Base-by-base conservation (phyloP, 1,140 invertebrate species). In the Ectropis grisescens region DNA sequence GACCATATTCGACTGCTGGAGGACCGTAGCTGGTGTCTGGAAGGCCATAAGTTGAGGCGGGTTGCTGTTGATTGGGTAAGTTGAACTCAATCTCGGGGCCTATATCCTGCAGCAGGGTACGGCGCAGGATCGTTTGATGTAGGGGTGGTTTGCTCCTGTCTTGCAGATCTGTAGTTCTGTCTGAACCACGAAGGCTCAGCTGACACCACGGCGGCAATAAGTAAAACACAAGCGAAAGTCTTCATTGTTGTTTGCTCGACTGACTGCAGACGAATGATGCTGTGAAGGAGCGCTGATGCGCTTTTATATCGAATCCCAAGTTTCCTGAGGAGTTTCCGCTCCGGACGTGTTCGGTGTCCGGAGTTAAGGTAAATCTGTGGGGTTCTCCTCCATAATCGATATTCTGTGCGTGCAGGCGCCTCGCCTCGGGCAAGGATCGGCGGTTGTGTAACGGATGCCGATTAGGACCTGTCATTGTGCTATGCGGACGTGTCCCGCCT, bases 381-480 rank as follows among this genome's bases (percentile, higher is more conserved):
- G n/a, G n/a, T 19, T 48, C 40, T 49, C 40, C 47, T 48, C 36
- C 43, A 48, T 35, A 38, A 62, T 80, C 70, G 64, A 68, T 74
- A 81, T 81, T 69, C 76, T 44, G 49, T 37, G 12, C 49, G 59
- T 46, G 70, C 64, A 55, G 32, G 33, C 51, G 33, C 51, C 45
- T 36, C 61, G 75, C 70, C 75, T 47, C 69, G 60, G 52, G 51
- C 53, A 58, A 62, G 54, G 64, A 60, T 74, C 41, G 47, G 43
- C 41, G 47, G 43, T 80, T 75, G 70, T 49, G 65, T 68, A 71
- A 75, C 37, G 41, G 36, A 38, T 47, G 36, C 50, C 64, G 67
- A 69, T 74, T 76, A 76, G 66, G 51, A 64, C 53, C 48, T 62
- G 69, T 60, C 69, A 75, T 79, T 75, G 71, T 78, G 49, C 46